Base-by-base conservation (phyloP, 1,140 invertebrate species). In the Drosophila leontia region DNA sequence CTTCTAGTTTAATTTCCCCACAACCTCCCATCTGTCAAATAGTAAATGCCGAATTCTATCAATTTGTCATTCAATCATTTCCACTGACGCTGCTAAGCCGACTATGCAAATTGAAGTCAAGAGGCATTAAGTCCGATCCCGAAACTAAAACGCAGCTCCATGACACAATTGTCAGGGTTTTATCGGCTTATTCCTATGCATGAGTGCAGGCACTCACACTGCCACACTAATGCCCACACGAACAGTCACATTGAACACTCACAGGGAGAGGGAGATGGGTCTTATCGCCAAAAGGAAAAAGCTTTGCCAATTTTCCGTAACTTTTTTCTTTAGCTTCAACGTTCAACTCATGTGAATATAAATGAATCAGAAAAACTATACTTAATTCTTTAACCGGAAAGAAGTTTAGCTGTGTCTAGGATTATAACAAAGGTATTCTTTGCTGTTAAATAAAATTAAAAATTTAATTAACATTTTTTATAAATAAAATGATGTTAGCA, bases 71-170 rank as follows among this genome's bases (percentile, higher is more conserved):
- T 77, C 74, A 48, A 77, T 77, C 69, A 72, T 72, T 72, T 17
- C 37, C 45, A 51, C 53, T 60, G 41, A 67, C 74, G 41, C 35
- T 65, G 42, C 75, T 77, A 77, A 77, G 74, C 75, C 75, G 75
- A 77, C 75, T 78, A 77, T 78, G 75, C 75, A 78, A 78, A 78
- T 78, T 77, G 74, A 77, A 78, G 75, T 77, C 74, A 78, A 78
- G 64, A 78, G 63, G 75, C 72, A 77, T 78, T 78, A 77, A 57
- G 75, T 77, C 56, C 74, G 45, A 69, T 77, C 74, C 63, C 32
- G 44, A 78, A 68, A 78, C 75, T 78, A 78, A 78, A 78, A 78
- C 75, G 56, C 75, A 60, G 53, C 63, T 78, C 74, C 51, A 78
- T 77, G 75, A 69, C 75, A 78, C 75, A 78, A 78, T 78, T 78